Base-by-base conservation (phyloP, 2,113 vertebrate species). In the Cyprinodon tularosa region DNA sequence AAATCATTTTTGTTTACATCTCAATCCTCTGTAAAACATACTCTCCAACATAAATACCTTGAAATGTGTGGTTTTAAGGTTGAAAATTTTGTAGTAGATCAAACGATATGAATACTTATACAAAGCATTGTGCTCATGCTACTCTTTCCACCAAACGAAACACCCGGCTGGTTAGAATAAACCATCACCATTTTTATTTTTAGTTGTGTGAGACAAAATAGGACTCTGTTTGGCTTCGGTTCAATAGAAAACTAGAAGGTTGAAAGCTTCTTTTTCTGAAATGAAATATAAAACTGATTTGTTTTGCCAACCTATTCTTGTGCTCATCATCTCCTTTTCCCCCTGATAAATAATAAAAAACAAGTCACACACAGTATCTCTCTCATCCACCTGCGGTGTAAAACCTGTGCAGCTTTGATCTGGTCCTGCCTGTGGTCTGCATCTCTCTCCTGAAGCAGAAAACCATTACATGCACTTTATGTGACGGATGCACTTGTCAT, bases 401-500 rank as follows among this genome's bases (percentile, higher is more conserved):
- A 74, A 84, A 68, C 73, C 72, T 76, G 82, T 42, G 78, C 68
- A 66, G 71, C 84, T 93, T 93, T 94, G 90, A 93, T 94, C 87
- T 83, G 67, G 59, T 83, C 67, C 44, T 73, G 77, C 82, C 80
- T 62, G 4, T 62, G 69, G 68, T 71, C 85, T 73, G 14, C 68
- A 76, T 85, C 80, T 74, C 76, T 87, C 76, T 87, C 88, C 87
- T 70, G 60, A 62, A 89, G 84, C 84, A 82, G 85, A 92, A 88
- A 90, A 84, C 86, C 83, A 89, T 92, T 92, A 91, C 77, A 91
- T 77, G 76, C 84, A 82, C 85, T 91, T 83, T 87, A 80, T 87
- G 79, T 92, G 81, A 66, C 88, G 85, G 85, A 91, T 85, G 83
- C 83, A 84, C 84, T 90, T 91, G 82, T 90, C 89, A 91, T 93